Evolutionary conservation across 1,140 invertebrate species (phyloP).

Genomic region (Telenomus remus): DNA sequence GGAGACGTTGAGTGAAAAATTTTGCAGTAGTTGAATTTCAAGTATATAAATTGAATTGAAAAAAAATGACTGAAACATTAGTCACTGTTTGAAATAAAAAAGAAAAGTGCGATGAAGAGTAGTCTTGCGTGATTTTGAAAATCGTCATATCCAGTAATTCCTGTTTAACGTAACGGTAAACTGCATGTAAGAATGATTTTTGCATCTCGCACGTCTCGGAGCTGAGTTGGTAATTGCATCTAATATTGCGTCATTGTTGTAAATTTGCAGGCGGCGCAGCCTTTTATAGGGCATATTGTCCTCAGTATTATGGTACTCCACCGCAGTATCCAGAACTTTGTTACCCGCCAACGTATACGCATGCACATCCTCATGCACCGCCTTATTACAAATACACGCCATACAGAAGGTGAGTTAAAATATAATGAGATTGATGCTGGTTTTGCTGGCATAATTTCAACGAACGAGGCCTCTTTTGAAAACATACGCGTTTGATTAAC

Average conservation of each 20-base stretch:
- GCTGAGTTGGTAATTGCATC: constrained; percentile 39
- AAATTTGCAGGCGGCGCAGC: constrained; percentile 67
- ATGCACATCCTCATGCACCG: constrained; percentile 75
- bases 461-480: constrained; percentile 11
- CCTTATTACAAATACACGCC: constrained; percentile 81
- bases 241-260: constrained; percentile 51
- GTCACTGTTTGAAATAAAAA: no score
- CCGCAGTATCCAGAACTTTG: constrained; percentile 78
- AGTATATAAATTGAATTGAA: no score
- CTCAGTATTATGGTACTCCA: constrained; percentile 75
- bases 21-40: no score
- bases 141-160: background rate
- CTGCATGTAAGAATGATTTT: constrained; percentile 11
- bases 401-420: constrained; percentile 70
- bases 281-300: constrained; percentile 74
- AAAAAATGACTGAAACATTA: no score
- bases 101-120: no score
- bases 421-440: constrained; percentile 29
- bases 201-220: constrained; percentile 6
- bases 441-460: constrained; percentile 14
- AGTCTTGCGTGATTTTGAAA: no score
- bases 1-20: no score
- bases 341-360: constrained; percentile 78
- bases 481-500: constrained; percentile 8
- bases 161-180: constrained; percentile 1